These are phyloP conservation scores for Eolophus roseicapilla DNA, from an alignment of 2,113 vertebrate genomes.

Conservation along the genomic window DNA sequence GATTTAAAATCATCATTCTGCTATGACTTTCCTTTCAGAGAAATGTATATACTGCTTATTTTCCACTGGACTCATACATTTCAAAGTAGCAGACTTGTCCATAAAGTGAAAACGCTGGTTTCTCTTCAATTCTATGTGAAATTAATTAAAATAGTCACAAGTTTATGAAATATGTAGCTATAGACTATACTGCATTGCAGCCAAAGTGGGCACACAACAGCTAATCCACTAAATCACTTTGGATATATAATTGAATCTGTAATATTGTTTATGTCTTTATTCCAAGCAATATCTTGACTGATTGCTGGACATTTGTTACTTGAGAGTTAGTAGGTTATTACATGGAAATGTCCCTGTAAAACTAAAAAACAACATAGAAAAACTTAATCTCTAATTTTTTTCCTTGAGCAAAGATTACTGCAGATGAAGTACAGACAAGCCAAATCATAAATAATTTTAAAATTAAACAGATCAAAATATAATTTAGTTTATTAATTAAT, in stretches of 20 bases:
- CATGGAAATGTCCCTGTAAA: background rate
- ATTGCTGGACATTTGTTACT: background rate
- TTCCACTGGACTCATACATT: background rate
- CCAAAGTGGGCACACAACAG: background rate
- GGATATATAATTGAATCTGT: background rate
- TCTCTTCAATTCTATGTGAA: background rate
- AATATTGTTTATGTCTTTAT: background rate
- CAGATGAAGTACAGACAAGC: background rate
- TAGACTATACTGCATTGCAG: background rate
- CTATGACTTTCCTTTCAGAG: background rate
- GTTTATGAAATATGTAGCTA: background rate
- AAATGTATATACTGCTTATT: background rate
- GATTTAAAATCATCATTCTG: background rate
- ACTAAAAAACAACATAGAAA: background rate
- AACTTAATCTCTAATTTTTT: background rate
- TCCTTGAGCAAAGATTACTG: background rate
- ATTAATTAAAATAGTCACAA: background rate
- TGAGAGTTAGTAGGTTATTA: background rate
- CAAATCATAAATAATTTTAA: background rate
- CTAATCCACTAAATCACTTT: background rate
- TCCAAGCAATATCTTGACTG: background rate
- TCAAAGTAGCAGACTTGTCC: background rate
- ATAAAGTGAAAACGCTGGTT: background rate
- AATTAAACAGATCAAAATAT: background rate
- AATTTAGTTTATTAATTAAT: background rate